Conservation (phyloP, 2,113 vertebrate genomes). For the Plecotus auritus region DNA sequence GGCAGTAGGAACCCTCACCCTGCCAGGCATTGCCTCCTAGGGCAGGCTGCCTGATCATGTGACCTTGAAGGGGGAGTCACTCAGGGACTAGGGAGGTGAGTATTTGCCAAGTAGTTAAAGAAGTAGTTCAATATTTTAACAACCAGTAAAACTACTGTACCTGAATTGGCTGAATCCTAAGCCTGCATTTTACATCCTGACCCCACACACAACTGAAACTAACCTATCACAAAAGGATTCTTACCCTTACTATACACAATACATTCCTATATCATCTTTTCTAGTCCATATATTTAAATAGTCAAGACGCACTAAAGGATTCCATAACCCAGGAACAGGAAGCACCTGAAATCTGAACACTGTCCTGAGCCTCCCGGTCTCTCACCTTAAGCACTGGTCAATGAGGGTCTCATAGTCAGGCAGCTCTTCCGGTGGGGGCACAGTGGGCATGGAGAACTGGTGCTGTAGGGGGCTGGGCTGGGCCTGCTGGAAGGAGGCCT, state of each 20-base stretch:
- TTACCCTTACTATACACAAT: background rate
- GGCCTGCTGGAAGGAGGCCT: constrained; percentile 90
- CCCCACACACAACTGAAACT: background rate
- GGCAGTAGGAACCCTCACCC: background rate
- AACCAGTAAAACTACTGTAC: background rate
- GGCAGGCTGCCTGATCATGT: background rate
- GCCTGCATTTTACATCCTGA: background rate
- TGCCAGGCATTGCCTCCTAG: background rate
- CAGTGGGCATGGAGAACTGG: constrained; percentile 92
- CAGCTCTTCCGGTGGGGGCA: constrained; percentile 89
- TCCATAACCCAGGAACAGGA: background rate
- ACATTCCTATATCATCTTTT: background rate
- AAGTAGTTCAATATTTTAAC: background rate
- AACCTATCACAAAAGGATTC: background rate
- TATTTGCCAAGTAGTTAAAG: background rate
- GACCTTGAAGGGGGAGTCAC: background rate
- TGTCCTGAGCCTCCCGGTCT: background rate
- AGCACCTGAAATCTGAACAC: background rate
- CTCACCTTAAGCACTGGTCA: constrained; percentile 87
- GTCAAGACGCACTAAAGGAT: background rate
- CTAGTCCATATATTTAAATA: background rate
- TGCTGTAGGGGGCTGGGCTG: constrained; percentile 90
- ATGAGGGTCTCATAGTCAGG: constrained; percentile 85
- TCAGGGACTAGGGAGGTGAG: background rate
- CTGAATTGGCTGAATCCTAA: background rate